Base-by-base conservation (phyloP, 2,888 invertebrate species). In the Arctia plantaginis region DNA sequence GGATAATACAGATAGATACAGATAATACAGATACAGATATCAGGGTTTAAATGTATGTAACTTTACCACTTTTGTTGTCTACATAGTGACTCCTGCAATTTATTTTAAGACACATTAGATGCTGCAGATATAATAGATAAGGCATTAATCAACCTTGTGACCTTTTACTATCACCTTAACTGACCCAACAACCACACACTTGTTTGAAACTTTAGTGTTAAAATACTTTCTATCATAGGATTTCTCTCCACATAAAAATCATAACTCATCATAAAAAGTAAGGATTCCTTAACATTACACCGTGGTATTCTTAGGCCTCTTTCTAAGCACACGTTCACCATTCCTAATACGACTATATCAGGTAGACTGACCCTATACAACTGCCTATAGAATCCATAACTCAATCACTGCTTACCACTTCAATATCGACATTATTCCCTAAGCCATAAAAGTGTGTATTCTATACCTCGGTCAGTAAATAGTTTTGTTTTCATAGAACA, bases 301-400 rank as follows among this genome's bases (percentile, higher is more conserved):
- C 23, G 44, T 70, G 69, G 35, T 30, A 84, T 78, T 80, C 84
- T 85, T 87, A 89, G 87, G 87, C 87, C 87, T 89, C 85, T 90
- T 88, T 88, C 87, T 86, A 83, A 92, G 91, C 85, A 85, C 87
- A 90, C 91, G 89, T 87, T 90, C 91, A 88, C 92, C 82, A 88
- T 86, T 88, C 94, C 93, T 90, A 93, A 93, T 93, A 93, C 88
- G 93, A 92, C 89, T 76, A 87, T 83, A 89, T 92, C 93, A 93
- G 92, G 93, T 93, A 93, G 89, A 91, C 90, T 89, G 87, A 89
- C 88, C 87, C 89, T 90, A 84, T 86, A 82, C 77, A 80, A 84
- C 65, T 62, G 82, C 83, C 75, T 86, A 66, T 20, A 67, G 33
- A 68, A 73, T 68, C 66, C 73, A 75, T 72, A 62, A 44, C 27